phyloP scores from a whole-genome alignment of 2,888 invertebrate species.

The Junonia oenone region DNA sequence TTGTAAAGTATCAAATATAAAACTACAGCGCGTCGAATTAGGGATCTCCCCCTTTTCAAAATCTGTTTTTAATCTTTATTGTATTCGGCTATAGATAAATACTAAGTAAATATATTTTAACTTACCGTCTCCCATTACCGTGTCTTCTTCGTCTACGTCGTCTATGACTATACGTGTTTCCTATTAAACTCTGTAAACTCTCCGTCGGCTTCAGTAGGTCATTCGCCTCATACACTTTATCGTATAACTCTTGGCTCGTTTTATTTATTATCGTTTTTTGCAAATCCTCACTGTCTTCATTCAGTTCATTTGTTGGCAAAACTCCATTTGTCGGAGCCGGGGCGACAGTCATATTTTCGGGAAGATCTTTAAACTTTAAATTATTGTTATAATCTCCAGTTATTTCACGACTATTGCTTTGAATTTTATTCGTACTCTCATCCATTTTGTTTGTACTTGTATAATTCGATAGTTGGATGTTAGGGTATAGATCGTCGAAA shows the following conservation, averaged over 20 bases:
- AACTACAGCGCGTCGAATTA: too few relatives aligned
- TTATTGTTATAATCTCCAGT: slow-evolving; percentile 70
- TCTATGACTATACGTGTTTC: slow-evolving; percentile 44
- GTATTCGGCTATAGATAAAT: too few relatives aligned
- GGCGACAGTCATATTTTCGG: slow-evolving; percentile 67
- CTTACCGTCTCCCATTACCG: slow-evolving; percentile 66
- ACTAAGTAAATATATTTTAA: too few relatives aligned
- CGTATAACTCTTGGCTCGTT: slow-evolving; percentile 43
- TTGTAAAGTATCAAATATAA: too few relatives aligned
- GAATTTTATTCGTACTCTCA: slow-evolving; percentile 74
- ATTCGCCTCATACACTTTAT: slow-evolving; percentile 46
- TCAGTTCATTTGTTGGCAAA: slow-evolving; percentile 56
- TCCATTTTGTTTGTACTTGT: slow-evolving; percentile 64
- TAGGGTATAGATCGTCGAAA: slow-evolving; percentile 65
- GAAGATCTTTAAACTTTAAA: slow-evolving; percentile 62
- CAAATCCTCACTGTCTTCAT: slow-evolving; percentile 43
- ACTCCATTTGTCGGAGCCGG: slow-evolving; percentile 72
- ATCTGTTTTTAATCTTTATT: too few relatives aligned
- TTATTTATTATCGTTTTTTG: slow-evolving; percentile 46
- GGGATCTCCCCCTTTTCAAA: too few relatives aligned
- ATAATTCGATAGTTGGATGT: slow-evolving; percentile 58
- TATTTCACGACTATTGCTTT: slow-evolving; percentile 76
- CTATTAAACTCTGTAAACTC: slow-evolving; percentile 59
- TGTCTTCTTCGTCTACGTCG: slow-evolving; percentile 59
- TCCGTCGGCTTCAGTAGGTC: slow-evolving; percentile 62